Base-by-base conservation (phyloP, 2,797 vertebrate genomes). In the Galagoides demidoff region DNA sequence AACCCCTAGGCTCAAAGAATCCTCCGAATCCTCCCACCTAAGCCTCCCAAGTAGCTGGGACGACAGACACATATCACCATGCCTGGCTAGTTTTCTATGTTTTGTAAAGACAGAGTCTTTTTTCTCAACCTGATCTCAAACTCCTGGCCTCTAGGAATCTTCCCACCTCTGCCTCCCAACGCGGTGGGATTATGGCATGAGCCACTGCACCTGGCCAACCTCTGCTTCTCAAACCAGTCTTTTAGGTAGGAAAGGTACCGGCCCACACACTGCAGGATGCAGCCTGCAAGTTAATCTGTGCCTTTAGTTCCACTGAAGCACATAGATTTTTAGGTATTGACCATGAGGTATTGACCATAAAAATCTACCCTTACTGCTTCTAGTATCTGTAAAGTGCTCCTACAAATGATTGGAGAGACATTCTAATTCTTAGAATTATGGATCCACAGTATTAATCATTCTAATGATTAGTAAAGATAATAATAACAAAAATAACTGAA, bases 201-300 rank as follows among this genome's bases (percentile, higher is more conserved):
- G 31, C 64, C 8, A 34, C 31, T 9, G 64, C 64, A 68, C 31
- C 64, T 34, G 64, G 17, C 64, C 17, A n/a, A 34, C 64, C 71
- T 92, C 85, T 87, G 64, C 92, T 94, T 96, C 93, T 97, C 93
- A 98, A 96, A 94, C 92, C 84, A 76, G 78, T 81, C 88, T 93
- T 96, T 84, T 95, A 43, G 17, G 11, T 96, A 93, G 95, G 55
- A 96, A 68, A 57, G 91, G 31, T 39, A 85, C 55, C 74, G 45
- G 43, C 31, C 88, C 19, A 29, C 66, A 55, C 10, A 27, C 68
- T 43, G 43, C 20, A 74, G 68, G 23, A 87, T 88, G 86, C 90
- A 71, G 25, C 87, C 76, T 74, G 39, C n/a, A 52, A 93, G 97
- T 71, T 82, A 84, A 81, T 49, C 92, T 94, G 64, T 66, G 83